Conservation (phyloP, 2,888 invertebrate genomes). For the Perithous albicinctus region DNA sequence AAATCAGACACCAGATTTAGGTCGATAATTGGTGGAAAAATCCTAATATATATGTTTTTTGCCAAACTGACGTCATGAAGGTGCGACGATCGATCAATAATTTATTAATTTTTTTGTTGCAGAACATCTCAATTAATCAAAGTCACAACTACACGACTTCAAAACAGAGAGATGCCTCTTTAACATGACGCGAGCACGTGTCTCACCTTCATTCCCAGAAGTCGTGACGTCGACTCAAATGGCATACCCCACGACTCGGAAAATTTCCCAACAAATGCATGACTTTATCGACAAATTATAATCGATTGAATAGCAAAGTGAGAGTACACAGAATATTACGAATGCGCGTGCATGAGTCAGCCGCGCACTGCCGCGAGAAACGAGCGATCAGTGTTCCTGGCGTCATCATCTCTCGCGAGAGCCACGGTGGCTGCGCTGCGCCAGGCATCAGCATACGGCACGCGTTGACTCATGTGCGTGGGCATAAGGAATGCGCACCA, state of each 20-base stretch:
- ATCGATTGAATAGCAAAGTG: slow-evolving; percentile 28
- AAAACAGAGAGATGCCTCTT: background rate
- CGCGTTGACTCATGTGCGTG: slow-evolving; percentile 82
- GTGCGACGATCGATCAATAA: no score
- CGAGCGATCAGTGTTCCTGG: slow-evolving; percentile 62
- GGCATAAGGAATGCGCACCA: slow-evolving; percentile 77
- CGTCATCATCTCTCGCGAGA: slow-evolving; percentile 70
- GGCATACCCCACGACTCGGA: background rate
- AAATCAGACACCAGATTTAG: no score
- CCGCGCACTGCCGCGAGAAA: slow-evolving; percentile 66
- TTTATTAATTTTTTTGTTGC: no score
- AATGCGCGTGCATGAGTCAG: slow-evolving; percentile 69
- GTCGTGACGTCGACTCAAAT: background rate
- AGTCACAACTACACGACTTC: no score
- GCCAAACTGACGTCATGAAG: no score
- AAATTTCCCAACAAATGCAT: background rate
- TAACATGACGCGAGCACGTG: no score
- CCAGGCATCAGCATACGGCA: slow-evolving; percentile 67
- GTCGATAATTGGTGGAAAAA: no score
- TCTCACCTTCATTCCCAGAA: slow-evolving; percentile 24
- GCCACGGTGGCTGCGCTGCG: slow-evolving; percentile 56
- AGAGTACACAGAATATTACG: slow-evolving; percentile 28
- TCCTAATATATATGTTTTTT: no score
- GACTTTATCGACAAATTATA: slow-evolving; percentile 3
- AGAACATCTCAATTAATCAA: no score